A percentile compares a stretch with the other conserved stretches of the same genome.
Evolutionary conservation across 2,888 invertebrate species (phyloP).

Genomic region (Oxytorus armatus): DNA sequence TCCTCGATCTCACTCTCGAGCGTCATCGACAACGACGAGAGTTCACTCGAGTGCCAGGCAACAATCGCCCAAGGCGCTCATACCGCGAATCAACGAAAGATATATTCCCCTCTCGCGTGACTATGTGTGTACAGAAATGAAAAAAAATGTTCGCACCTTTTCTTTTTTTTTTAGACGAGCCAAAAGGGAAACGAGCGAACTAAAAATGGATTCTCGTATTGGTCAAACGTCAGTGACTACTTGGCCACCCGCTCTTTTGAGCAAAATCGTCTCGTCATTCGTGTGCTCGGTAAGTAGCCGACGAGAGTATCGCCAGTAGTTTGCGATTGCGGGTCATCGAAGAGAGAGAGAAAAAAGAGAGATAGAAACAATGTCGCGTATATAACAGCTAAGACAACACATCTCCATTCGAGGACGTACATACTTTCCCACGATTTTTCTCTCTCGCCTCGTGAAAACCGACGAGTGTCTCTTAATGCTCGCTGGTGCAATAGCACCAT

Average conservation of each 20-base stretch:
- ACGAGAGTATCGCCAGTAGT: not conserved
- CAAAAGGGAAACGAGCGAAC: constrained; percentile 22
- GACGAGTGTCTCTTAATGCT: constrained; percentile 32
- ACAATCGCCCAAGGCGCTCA: constrained; percentile 50
- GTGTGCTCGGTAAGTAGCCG: not conserved
- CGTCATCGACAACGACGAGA: constrained; percentile 15
- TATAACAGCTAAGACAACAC: constrained; percentile 29
- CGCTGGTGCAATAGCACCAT: constrained; percentile 27
- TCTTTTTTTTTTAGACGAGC: constrained; percentile 16
- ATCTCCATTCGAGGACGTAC: constrained; percentile 53
- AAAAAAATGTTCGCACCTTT: constrained; percentile 1
- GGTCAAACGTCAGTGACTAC: not conserved
- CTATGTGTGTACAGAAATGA: not conserved
- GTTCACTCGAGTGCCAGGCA: constrained; percentile 13
- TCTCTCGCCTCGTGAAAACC: constrained; percentile 58
- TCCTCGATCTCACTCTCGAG: too few relatives aligned
- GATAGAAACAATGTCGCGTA: constrained; percentile 20
- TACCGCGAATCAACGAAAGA: constrained; percentile 32
- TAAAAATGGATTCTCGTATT: constrained; percentile 8
- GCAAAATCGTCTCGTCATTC: constrained; percentile 25
- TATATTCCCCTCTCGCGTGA: not conserved
- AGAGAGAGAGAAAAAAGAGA: constrained; percentile 27
- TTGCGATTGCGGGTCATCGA: constrained; percentile 62
- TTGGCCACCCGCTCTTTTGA: constrained; percentile 55
- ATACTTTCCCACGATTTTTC: constrained; percentile 69